These are phyloP conservation scores for Orthosia gracilis DNA, from an alignment of 2,888 invertebrate species.

Conservation along the genomic window DNA sequence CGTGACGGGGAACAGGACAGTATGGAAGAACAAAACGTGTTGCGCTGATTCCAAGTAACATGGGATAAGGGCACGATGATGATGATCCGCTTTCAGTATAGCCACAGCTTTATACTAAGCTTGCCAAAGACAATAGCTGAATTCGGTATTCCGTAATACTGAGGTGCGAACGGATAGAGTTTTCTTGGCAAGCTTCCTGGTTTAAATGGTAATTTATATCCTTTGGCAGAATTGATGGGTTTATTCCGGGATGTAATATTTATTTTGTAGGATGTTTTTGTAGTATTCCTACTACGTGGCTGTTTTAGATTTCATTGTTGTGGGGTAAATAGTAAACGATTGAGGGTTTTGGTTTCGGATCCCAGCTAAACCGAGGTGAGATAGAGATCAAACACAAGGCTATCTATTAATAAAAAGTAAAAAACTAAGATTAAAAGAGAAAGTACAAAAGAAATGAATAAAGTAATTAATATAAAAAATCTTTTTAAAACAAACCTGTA, in stretches of 20 bases:
- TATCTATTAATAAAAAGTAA: too few relatives aligned
- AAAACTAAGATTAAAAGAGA: too few relatives aligned
- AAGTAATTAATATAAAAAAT: too few relatives aligned
- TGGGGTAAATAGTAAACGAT: not conserved
- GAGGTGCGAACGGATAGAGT: conserved; percentile 49
- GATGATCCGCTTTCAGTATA: not conserved
- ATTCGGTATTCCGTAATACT: conserved; percentile 38
- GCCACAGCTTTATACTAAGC: conserved; percentile 11
- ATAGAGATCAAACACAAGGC: too few relatives aligned
- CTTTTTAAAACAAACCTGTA: too few relatives aligned
- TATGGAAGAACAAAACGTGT: too few relatives aligned
- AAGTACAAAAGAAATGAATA: too few relatives aligned
- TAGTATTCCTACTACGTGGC: not conserved
- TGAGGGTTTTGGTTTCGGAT: not conserved
- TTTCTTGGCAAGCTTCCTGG: conserved; percentile 40
- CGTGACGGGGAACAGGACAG: too few relatives aligned
- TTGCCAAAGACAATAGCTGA: conserved; percentile 53
- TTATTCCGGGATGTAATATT: conserved; percentile 21
- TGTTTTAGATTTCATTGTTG: conserved; percentile 1
- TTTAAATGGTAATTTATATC: conserved; percentile 48
- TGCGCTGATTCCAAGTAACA: too few relatives aligned
- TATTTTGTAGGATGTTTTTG: conserved; percentile 19
- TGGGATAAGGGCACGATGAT: too few relatives aligned
- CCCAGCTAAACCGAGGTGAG: too few relatives aligned
- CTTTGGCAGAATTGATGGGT: conserved; percentile 36